These are phyloP conservation scores for Heliconius hermathena DNA, from an alignment of 1,140 invertebrate species.

Conservation along the genomic window DNA sequence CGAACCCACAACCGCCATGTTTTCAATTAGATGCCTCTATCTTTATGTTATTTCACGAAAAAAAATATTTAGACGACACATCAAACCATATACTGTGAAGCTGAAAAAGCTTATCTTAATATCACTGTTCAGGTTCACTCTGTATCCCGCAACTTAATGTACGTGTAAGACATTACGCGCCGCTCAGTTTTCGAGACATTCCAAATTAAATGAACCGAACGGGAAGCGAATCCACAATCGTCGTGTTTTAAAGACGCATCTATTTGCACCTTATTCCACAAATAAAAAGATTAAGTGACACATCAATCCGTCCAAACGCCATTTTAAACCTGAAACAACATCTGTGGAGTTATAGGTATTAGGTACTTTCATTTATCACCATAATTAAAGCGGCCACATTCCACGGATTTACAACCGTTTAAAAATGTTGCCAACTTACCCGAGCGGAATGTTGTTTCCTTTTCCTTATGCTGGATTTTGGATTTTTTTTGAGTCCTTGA, in stretches of 20 bases:
- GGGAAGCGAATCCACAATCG: too few species aligned
- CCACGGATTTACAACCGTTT: background rate
- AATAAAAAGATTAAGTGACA: background rate
- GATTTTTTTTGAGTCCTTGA: background rate
- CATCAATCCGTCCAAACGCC: background rate
- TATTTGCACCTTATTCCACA: background rate
- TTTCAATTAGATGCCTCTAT: too few species aligned
- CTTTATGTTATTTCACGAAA: too few species aligned
- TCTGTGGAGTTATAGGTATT: background rate
- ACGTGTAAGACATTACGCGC: too few species aligned
- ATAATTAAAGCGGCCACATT: conserved; percentile 10
- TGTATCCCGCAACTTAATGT: too few species aligned
- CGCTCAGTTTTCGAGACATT: too few species aligned
- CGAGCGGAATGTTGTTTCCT: background rate
- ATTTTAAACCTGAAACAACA: background rate
- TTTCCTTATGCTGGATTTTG: background rate
- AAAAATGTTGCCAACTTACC: background rate
- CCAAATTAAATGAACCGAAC: too few species aligned
- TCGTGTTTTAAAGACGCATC: background rate
- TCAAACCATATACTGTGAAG: too few species aligned
- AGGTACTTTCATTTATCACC: background rate
- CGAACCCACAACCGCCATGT: too few species aligned
- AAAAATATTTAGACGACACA: too few species aligned
- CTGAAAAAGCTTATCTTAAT: too few species aligned
- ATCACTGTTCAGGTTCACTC: too few species aligned